A percentile compares a stretch with the other conserved stretches of the same genome.
phyloP scores from a whole-genome alignment of 2,113 vertebrate genomes.

The Toxotes jaculatrix region DNA sequence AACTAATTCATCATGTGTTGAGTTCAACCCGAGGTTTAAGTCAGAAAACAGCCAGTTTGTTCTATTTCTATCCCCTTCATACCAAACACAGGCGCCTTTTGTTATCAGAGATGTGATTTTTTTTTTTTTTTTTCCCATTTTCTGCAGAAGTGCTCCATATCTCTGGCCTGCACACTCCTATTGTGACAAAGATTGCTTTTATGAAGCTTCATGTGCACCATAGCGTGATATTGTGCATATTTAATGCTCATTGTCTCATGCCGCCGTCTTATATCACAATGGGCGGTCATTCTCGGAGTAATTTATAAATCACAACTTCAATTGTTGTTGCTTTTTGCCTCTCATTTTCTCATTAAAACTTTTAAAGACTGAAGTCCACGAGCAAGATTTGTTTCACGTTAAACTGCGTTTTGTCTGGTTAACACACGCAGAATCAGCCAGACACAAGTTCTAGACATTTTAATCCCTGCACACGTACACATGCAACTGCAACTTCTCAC shows the following conservation, averaged over 20 bases:
- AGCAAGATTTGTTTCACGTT: constrained; percentile 32
- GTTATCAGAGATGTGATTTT: constrained; percentile 20
- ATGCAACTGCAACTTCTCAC: constrained; percentile 10
- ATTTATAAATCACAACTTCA: constrained; percentile 53
- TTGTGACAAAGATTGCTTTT: constrained; percentile 58
- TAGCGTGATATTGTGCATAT: constrained; percentile 25
- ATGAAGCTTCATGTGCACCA: constrained; percentile 36
- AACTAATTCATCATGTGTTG: constrained; percentile 49
- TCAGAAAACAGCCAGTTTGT: constrained; percentile 41
- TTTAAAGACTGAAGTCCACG: constrained; percentile 32
- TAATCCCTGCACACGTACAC: not conserved
- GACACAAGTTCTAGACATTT: not conserved
- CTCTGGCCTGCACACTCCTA: constrained; percentile 31
- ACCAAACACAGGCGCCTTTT: constrained; percentile 23
- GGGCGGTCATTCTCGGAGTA: not conserved
- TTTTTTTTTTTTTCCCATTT: not conserved
- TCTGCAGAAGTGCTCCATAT: constrained; percentile 38
- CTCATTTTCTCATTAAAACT: constrained; percentile 57
- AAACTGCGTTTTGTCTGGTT: constrained; percentile 11
- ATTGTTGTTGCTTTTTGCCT: constrained; percentile 32
- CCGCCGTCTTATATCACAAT: not conserved
- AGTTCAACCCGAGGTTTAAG: constrained; percentile 33
- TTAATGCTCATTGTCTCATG: constrained; percentile 39
- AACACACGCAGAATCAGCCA: constrained; percentile 15
- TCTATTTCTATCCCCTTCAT: constrained; percentile 44